These are phyloP conservation scores for Ochotona curzoniae DNA, from an alignment of 2,113 vertebrate genomes.

Conservation along the genomic window DNA sequence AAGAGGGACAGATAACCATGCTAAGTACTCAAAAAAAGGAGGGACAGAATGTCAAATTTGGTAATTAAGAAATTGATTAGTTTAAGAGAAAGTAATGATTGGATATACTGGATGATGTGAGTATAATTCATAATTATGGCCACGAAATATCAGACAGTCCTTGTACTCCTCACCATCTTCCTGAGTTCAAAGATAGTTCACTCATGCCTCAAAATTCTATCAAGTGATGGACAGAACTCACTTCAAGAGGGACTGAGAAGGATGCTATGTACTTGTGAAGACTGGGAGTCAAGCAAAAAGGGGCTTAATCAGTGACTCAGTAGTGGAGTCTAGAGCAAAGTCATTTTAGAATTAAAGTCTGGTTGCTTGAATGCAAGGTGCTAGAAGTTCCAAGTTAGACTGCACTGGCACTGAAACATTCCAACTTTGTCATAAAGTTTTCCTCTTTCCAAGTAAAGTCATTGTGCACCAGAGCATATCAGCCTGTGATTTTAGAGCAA, in stretches of 20 bases:
- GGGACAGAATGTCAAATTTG: neutral
- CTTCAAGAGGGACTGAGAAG: neutral
- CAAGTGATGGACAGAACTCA: neutral
- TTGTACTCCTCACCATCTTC: neutral
- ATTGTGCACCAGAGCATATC: neutral
- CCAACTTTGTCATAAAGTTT: neutral
- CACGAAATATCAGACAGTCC: neutral
- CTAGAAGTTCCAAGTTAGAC: neutral
- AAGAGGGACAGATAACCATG: neutral
- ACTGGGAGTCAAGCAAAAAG: neutral
- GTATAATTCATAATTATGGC: neutral
- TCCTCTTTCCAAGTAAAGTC: neutral
- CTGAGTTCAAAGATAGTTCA: neutral
- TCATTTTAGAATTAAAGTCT: neutral
- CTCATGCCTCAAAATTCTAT: neutral
- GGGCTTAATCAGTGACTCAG: neutral
- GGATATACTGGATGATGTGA: neutral
- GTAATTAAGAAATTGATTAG: neutral
- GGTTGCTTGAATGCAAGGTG: neutral
- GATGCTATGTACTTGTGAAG: neutral
- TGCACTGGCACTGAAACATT: neutral
- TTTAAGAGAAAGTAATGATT: neutral
- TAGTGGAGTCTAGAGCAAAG: neutral
- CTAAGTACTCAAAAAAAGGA: neutral
- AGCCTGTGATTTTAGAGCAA: neutral